These are phyloP conservation scores for Sarcophaga bullata DNA, from an alignment of 1,140 invertebrate genomes.

Conservation along the genomic window DNA sequence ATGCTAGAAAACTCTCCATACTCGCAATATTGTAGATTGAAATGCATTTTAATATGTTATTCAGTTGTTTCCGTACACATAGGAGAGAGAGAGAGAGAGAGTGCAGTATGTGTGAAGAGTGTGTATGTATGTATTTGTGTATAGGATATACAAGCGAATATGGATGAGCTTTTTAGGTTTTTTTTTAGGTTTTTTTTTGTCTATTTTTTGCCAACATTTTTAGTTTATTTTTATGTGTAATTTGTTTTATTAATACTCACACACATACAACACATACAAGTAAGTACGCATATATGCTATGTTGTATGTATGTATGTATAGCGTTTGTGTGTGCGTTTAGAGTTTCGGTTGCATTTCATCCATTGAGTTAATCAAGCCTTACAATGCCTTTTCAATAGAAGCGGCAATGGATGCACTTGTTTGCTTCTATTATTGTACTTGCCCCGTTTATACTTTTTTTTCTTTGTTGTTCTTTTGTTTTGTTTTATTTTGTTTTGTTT, in stretches of 20 bases:
- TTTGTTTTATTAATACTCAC: constrained; percentile 27
- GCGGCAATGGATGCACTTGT: constrained; percentile 21
- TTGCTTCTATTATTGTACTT: constrained; percentile 30
- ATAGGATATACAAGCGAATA: not conserved
- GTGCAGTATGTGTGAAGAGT: not conserved
- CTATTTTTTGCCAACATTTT: constrained; percentile 23
- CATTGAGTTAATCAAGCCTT: constrained; percentile 36
- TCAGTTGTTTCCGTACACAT: not conserved
- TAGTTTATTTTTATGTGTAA: constrained; percentile 30
- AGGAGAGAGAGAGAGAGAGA: too few relatives aligned
- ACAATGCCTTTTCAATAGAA: constrained; percentile 24
- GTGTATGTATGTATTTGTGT: not conserved
- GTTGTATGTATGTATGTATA: not conserved
- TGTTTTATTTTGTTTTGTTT: not conserved
- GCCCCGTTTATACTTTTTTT: constrained; percentile 11
- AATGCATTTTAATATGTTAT: not conserved
- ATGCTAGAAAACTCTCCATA: not conserved
- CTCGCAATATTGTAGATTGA: not conserved
- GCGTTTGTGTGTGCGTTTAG: not conserved
- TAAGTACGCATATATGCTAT: not conserved
- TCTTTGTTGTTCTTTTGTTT: not conserved
- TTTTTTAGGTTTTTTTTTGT: constrained; percentile 28
- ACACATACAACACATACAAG: not conserved
- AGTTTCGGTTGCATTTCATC: constrained; percentile 6
- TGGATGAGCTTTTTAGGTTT: constrained; percentile 17